Conservation (phyloP, 2,113 vertebrate species). For the Alaudala cheleensis region DNA sequence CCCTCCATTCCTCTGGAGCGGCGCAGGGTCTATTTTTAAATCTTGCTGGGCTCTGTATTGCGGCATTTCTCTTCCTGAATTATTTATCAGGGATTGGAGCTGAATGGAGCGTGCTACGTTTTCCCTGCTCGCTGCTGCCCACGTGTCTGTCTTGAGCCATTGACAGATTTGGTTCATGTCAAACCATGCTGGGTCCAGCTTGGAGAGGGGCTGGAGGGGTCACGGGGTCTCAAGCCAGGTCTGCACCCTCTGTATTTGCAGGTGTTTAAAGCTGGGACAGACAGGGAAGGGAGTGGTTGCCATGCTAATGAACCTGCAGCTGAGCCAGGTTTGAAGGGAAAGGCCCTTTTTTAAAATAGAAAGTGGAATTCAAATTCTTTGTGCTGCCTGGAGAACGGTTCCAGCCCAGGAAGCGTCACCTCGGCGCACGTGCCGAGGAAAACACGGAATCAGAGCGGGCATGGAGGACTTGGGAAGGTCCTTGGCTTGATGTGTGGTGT, state of each 20-base stretch:
- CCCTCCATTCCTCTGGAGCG: neutral
- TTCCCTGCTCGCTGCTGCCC: conserved; percentile 53
- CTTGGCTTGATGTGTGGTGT: neutral
- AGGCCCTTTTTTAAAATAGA: neutral
- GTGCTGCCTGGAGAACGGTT: neutral
- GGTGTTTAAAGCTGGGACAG: neutral
- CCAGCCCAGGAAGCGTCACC: neutral
- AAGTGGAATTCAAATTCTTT: neutral
- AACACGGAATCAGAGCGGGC: rapidly evolving
- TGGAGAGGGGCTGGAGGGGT: conserved; percentile 1
- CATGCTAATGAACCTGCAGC: neutral
- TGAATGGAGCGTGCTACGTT: conserved; percentile 63
- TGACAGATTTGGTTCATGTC: conserved; percentile 74
- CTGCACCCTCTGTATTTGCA: neutral
- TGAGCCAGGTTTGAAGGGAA: neutral
- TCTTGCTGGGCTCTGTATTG: conserved; percentile 57
- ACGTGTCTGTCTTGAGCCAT: conserved; percentile 64
- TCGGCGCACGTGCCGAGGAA: neutral
- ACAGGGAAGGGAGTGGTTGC: neutral
- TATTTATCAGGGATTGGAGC: conserved; percentile 73
- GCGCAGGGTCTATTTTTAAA: conserved; percentile 66
- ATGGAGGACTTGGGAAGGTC: neutral
- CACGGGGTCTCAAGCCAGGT: neutral
- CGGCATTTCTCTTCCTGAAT: conserved; percentile 75
- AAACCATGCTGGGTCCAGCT: neutral